Base-by-base conservation (phyloP, 2,888 invertebrate species). In the Cheilosia impressa region DNA sequence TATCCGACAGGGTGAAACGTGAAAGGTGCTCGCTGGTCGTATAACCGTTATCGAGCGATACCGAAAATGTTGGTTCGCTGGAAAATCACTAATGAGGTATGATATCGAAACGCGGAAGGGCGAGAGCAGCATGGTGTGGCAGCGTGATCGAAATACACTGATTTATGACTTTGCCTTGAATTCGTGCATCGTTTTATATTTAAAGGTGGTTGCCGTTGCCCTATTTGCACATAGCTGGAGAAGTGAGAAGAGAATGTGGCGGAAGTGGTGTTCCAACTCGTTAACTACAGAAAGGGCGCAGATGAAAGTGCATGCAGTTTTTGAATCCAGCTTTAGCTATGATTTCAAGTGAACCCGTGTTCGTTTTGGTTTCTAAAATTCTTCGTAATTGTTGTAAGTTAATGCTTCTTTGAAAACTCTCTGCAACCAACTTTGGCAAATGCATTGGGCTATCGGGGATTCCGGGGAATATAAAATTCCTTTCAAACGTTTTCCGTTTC, bases 61-160 rank as follows among this genome's bases (percentile, higher is more conserved):
- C 19, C n/a, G 73, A 63, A 73, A 73, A 73, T 73, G 19, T 63
- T 27, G 53, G 55, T 38, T 73, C 53, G 10, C 45, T 31, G 63
- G 43, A 50, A 73, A 73, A 13, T 62, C 53, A 73, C 72, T 73
- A 73, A 73, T 73, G 72, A 73, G 60, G 43, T 43, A 52, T 52
- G 52, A 52, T 72, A 72, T 27, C 50, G 27, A 52, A 13, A 27
- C 15, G 52, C 24, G 27, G 38, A 41, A 31, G 63, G 43, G 43
- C 7, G 50, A 15, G 15, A 31, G 38, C 7, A 19, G 13, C 15
- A 2, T 6, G 45, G 45, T 4, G 4, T 1, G 15, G 10, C 15
- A 27, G 38, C 53, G 24, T 53, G 52, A 62, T 72, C n/a, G 22
- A 27, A 50, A 53, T 53, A 15, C 72, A 17, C 17, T 43, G 53